Evolutionary conservation across 2,888 invertebrate genomes (phyloP).

Genomic region (Dermolepida albohirtum): DNA sequence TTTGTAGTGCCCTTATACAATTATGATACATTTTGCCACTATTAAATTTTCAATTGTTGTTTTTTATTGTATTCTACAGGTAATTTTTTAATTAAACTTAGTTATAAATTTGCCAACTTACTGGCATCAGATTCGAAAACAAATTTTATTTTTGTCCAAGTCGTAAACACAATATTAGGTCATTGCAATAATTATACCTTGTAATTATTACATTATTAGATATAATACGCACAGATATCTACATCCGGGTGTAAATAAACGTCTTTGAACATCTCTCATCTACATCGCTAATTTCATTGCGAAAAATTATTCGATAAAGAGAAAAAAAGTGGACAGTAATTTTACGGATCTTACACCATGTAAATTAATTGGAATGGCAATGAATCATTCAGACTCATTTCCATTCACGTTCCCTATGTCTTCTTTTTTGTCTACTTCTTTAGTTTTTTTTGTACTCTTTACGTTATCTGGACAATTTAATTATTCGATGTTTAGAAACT

Average conservation of each 20-base stretch:
- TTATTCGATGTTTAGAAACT: conserved; percentile 9
- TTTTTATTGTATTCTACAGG: no score
- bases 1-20: no score
- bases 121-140: no score
- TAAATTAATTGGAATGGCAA: conserved; percentile 16
- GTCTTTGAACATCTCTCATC: background rate
- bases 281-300: background rate
- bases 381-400: conserved; percentile 17
- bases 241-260: conserved; percentile 10
- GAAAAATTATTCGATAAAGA: conserved; percentile 9
- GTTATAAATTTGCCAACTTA: no score
- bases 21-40: no score
- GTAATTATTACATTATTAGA: background rate
- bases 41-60: no score
- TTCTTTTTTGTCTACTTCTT: background rate
- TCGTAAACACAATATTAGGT: no score
- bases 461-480: conserved; percentile 7
- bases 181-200: no score
- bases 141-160: no score
- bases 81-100: no score
- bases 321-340: conserved; percentile 7
- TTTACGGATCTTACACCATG: conserved; percentile 16
- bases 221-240: background rate
- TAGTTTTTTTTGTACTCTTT: conserved; percentile 12
- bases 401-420: background rate